Evolutionary conservation across 2,888 invertebrate genomes (phyloP), one percentile per base, ranked within the genome.

Genomic region (Eupithecia subfuscata): DNA sequence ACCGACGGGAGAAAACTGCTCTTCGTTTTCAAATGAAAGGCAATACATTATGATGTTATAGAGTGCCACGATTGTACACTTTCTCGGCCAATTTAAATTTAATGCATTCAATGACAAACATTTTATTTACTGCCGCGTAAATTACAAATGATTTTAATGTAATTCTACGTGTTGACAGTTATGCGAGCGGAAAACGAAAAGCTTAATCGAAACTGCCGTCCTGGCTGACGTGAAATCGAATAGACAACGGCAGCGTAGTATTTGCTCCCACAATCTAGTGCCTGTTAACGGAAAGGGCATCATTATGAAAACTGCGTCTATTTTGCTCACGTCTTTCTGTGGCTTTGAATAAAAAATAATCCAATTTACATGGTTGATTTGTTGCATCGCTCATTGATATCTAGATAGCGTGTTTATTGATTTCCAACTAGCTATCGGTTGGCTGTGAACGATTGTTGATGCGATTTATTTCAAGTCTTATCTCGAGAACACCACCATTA

Each of bases 21-120:
- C 89, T 89, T 89, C 88, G 86, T 89, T 90, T 88, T 87, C 90
- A 88, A 91, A 92, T 88, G 92, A 91, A 91, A 92, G 91, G 88
- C 85, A 89, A 91, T 90, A 90, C 88, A 86, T 90, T 86, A 88
- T 82, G 79, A 83, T 86, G 82, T 81, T 85, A 83, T 83, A 85
- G 82, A 82, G 85, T 84, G 81, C 84, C 84, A 82, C 85, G 86
- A 88, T 89, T 88, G 86, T 84, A 80, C 85, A 90, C 91, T 91
- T 91, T 92, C 92, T 84, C 88, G 84, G 37, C 76, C 85, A 84
- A 86, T 89, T 87, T 84, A 81, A 86, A 88, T 87, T 88, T 87
- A 88, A 88, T 86, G 79, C 82, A 80, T 79, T 86, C 85, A 84
- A 84, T 84, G 85, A 85, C 81, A 84, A 86, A 85, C 76, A 73